Evolutionary conservation across 2,888 invertebrate species (phyloP).

Genomic region (Conistra vaccinii): DNA sequence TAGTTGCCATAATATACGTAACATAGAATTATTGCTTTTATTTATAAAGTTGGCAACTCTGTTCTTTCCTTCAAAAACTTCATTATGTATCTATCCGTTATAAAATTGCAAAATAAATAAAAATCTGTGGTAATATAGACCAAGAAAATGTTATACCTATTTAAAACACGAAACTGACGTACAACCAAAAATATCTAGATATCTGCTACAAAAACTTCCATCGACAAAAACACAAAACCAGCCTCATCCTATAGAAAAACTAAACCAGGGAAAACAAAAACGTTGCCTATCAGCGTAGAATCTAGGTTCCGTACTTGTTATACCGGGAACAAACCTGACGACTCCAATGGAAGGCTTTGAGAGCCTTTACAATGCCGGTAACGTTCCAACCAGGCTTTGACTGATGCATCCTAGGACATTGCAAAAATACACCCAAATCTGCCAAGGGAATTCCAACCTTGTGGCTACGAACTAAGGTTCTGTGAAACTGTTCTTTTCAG

Average conservation of each 20-base stretch:
- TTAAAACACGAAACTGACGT: neutral
- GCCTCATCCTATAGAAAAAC: constrained; percentile 46
- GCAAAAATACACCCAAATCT: constrained; percentile 57
- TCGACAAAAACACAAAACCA: constrained; percentile 25
- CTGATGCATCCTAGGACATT: constrained; percentile 64
- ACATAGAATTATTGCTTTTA: neutral
- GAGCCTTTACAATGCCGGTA: constrained; percentile 73
- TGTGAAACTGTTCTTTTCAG: constrained; percentile 62
- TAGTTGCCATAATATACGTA: too few relatives aligned
- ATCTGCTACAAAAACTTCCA: neutral
- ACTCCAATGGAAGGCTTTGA: constrained; percentile 73
- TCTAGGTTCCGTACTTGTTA: constrained; percentile 65
- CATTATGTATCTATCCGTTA: neutral
- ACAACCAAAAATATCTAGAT: neutral
- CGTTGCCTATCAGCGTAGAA: constrained; percentile 56
- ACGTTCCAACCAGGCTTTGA: constrained; percentile 66
- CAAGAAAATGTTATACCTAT: too few relatives aligned
- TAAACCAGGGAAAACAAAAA: constrained; percentile 58
- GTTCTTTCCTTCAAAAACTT: neutral
- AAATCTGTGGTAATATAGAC: neutral
- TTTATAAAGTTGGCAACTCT: neutral
- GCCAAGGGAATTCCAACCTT: constrained; percentile 50
- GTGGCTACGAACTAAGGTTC: constrained; percentile 3
- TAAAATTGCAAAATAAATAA: neutral
- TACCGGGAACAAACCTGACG: constrained; percentile 61